A percentile compares a stretch with the other conserved stretches of the same genome.
phyloP scores from a whole-genome alignment of 2,797 vertebrate genomes.

The Eupleurogrammus muticus region DNA sequence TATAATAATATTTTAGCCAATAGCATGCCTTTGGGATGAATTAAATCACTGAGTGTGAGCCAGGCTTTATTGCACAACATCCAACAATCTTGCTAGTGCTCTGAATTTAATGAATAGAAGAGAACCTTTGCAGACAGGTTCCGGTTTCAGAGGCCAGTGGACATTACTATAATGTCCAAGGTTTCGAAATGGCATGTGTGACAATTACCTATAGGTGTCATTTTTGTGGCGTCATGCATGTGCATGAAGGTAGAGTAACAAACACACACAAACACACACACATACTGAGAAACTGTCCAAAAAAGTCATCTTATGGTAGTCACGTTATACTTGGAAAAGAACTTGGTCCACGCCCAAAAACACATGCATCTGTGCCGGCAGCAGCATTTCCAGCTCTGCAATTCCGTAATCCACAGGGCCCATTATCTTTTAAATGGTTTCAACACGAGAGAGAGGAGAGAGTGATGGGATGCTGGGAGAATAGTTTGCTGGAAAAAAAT shows the following conservation, averaged over 20 bases:
- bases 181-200: not conserved
- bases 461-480: conserved; percentile 45
- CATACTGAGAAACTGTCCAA: not conserved
- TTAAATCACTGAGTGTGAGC: not conserved
- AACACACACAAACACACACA: conserved; percentile 2
- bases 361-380: not conserved
- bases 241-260: conserved; percentile 9
- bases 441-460: conserved; percentile 28
- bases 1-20: not conserved
- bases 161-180: not conserved
- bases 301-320: conserved; percentile 20
- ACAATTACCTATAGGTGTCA: not conserved
- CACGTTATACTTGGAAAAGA: conserved; percentile 6
- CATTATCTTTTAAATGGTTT: conserved; percentile 70
- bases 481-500: conserved; percentile 52
- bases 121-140: conserved; percentile 3
- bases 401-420: conserved; percentile 46
- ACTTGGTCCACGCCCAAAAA: conserved; percentile 14
- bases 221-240: no score
- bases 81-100: not conserved
- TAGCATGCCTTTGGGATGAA: conserved; percentile 2
- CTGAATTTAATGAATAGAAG: conserved; percentile 13
- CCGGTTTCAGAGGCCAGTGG: not conserved
- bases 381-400: conserved; percentile 28
- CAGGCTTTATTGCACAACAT: not conserved